A percentile compares a stretch with the other conserved stretches of the same genome.
Conservation (phyloP, 2,113 vertebrate genomes). For the Willisornis vidua region DNA sequence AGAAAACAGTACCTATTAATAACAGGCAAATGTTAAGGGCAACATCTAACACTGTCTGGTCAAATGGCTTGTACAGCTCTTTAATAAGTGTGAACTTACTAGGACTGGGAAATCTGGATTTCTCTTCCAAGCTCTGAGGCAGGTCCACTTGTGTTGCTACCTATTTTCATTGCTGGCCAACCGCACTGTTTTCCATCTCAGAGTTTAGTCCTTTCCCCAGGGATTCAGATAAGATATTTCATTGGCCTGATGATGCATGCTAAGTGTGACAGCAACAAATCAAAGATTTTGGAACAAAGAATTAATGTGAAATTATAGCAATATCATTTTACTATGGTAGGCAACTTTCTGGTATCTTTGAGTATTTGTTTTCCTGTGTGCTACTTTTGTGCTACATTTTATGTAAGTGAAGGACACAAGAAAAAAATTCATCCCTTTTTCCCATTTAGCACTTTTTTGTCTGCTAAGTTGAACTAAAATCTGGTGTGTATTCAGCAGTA, state of each 20-base stretch:
- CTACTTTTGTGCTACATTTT: neutral
- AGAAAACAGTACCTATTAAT: neutral
- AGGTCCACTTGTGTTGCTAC: neutral
- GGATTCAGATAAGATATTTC: neutral
- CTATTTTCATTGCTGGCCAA: neutral
- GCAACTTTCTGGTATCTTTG: neutral
- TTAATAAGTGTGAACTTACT: neutral
- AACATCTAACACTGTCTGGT: neutral
- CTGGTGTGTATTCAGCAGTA: neutral
- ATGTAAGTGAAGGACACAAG: neutral
- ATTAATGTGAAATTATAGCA: neutral
- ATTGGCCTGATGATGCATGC: neutral
- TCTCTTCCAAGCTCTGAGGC: neutral
- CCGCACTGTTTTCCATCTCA: neutral
- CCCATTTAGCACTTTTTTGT: neutral
- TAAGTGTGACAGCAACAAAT: neutral
- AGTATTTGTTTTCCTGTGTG: neutral
- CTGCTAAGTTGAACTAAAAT: neutral
- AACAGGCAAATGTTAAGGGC: neutral
- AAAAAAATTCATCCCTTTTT: fast-evolving
- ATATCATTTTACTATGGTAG: neutral
- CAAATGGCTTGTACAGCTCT: neutral
- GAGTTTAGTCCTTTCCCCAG: neutral
- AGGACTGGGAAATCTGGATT: neutral
- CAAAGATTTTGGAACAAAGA: neutral